Base-by-base conservation (phyloP, 1,140 invertebrate genomes). In the Drosophila parvula region DNA sequence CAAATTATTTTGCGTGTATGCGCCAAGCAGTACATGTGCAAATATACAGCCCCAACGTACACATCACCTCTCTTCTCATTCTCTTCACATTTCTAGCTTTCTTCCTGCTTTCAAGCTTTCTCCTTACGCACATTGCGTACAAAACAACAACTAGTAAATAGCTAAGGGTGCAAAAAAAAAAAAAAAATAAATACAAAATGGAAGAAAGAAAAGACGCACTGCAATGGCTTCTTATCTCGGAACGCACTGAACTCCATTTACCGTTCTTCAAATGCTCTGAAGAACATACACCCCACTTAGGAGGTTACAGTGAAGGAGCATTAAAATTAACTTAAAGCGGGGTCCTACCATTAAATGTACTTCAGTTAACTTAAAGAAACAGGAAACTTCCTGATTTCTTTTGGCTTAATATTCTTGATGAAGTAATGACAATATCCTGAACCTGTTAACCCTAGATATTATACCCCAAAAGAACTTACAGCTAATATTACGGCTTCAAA, bases 171-270 rank as follows among this genome's bases (percentile, higher is more conserved):
- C 41, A 62, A 36, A 28, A n/a, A n/a, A 47, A 30, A 27, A 11
- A 10, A 10, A 22, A 44, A 6, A 16, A n/a, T 8, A 43, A 18
- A 18, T 44, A 51, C 51, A 53, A 78, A 68, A 55, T 62, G 47
- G 18, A 76, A 71, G 60, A 47, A 60, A 57, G 30, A 40, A 68
- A 58, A 36, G 60, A 58, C 45, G 47, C 78, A 85, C 55, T 85
- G 74, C 81, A 85, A 74, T 75, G 78, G 81, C 78, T 85, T 78
- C 78, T 63, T 64, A 38, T 40, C 30, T 36, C 32, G 55, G 45
- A 67, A 64, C 59, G 56, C 51, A 30, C 51, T 28, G 44, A 41
- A 67, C 61, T 55, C 41, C 43, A 68, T 59, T 59, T 18, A 50
- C 55, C 47, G 55, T 28, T 48, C 12, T 28, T 38, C 8, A 32